These are phyloP conservation scores for Cryptotis parvus DNA, from an alignment of 2,113 vertebrate genomes.

Conservation along the genomic window DNA sequence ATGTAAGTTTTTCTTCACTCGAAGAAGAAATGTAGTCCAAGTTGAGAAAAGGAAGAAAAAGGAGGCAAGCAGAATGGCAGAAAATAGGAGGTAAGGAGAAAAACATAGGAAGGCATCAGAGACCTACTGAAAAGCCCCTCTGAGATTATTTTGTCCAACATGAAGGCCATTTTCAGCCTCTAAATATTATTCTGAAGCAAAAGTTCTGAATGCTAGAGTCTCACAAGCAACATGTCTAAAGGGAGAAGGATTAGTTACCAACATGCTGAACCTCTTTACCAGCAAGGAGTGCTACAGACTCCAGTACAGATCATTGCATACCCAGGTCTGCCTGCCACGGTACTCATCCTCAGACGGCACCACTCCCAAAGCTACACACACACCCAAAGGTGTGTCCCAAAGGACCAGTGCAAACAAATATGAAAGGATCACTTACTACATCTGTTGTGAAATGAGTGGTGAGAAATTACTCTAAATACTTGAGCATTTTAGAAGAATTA, in stretches of 20 bases:
- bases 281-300: neutral
- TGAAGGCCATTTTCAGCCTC: neutral
- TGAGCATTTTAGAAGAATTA: constrained; percentile 8
- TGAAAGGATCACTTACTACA: neutral
- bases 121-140: neutral
- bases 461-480: neutral
- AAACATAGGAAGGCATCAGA: neutral
- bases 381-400: neutral
- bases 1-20: constrained; percentile 14
- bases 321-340: neutral
- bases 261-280: too few relatives aligned
- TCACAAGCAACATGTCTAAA: neutral
- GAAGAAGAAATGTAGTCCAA: constrained; percentile 31
- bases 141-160: neutral
- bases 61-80: neutral
- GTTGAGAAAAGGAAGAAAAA: neutral
- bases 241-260: neutral
- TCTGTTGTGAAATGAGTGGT: neutral
- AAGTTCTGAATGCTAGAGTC: neutral
- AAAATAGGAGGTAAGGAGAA: neutral
- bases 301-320: neutral
- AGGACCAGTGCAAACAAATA: neutral
- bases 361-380: neutral
- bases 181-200: constrained; percentile 10
- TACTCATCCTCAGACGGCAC: neutral